Percentiles rank a stretch among this genome's conserved stretches.
Conservation (phyloP, 2,113 vertebrate species). For the Danionella cerebrum region DNA sequence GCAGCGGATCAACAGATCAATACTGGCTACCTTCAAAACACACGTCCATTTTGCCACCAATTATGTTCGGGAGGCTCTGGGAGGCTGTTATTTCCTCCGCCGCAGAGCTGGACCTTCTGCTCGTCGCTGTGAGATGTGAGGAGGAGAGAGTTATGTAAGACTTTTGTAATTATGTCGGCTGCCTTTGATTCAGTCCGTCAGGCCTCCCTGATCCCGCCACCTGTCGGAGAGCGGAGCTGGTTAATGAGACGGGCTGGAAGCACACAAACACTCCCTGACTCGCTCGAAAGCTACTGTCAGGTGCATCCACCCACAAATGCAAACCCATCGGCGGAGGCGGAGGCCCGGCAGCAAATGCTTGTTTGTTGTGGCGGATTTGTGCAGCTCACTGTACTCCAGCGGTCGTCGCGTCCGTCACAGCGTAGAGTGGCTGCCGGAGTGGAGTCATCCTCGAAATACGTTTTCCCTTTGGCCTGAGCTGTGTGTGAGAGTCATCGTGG, state of each 20-base stretch:
- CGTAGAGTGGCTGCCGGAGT: neutral
- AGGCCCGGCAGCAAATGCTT: constrained; percentile 18
- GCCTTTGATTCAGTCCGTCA: constrained; percentile 60
- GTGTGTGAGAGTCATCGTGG: no score
- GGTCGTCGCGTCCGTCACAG: constrained; percentile 12
- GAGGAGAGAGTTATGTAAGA: constrained; percentile 44
- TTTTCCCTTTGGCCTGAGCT: constrained; percentile 10
- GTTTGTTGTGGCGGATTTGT: neutral
- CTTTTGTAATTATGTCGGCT: constrained; percentile 58
- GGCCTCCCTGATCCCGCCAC: constrained; percentile 52
- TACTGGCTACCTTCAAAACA: constrained; percentile 18
- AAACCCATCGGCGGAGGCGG: neutral
- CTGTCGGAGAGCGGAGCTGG: constrained; percentile 54
- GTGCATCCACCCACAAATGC: constrained; percentile 6
- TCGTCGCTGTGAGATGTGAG: constrained; percentile 9
- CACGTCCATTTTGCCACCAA: constrained; percentile 10
- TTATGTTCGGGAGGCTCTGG: constrained; percentile 1
- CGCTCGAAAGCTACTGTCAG: constrained; percentile 19
- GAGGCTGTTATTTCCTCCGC: neutral
- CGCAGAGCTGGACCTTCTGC: neutral
- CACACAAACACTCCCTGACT: neutral
- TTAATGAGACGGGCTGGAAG: constrained; percentile 53
- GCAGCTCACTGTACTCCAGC: constrained; percentile 23
- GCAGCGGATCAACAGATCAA: constrained; percentile 26
- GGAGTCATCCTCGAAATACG: constrained; percentile 22